Conservation (phyloP, 1,140 invertebrate species). For the Drosophila melanogaster region Release_6_plus_ISO1_MT NC_004354.4:4397001-4397500, state of each 20-base stretch:
- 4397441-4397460: slow-evolving; percentile 66
- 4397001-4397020: too few species aligned
- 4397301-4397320: too few species aligned
- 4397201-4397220: slow-evolving; percentile 80
- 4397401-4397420: too few species aligned
- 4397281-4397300: not conserved
- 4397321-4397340: too few species aligned
- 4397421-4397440: not conserved
- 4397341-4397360: too few species aligned
- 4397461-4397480: slow-evolving; percentile 77
- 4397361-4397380: too few species aligned
- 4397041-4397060: not conserved
- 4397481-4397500: slow-evolving; percentile 74
- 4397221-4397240: slow-evolving; percentile 69
- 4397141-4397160: slow-evolving; percentile 70
- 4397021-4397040: slow-evolving; percentile 4
- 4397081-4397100: slow-evolving; percentile 16
- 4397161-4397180: slow-evolving; percentile 46
- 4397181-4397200: slow-evolving; percentile 42
- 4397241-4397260: slow-evolving; percentile 46
- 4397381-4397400: too few species aligned
- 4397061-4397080: slow-evolving; percentile 2
- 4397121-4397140: slow-evolving; percentile 74
- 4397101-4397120: slow-evolving; percentile 55
- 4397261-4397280: slow-evolving; percentile 4